Evolutionary conservation across 1,140 invertebrate genomes (phyloP), one percentile per base, ranked within the genome.

Genomic region (Pristionchus pacificus): DNA sequence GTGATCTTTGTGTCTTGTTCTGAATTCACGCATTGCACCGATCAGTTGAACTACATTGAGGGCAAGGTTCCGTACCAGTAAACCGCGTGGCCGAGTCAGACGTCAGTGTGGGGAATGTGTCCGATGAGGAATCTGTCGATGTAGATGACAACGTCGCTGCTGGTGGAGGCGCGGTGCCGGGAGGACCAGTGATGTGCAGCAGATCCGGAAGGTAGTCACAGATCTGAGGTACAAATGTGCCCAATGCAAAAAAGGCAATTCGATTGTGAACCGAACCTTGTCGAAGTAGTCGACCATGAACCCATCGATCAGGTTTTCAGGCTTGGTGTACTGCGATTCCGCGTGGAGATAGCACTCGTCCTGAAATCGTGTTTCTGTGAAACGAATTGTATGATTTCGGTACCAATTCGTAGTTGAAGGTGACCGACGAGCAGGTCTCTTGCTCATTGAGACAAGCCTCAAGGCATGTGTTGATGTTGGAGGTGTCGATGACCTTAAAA

Each of bases 271-370:
- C n/a, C 81, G 83, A 25, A 83, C 71, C 77, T 82, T 82, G 66
- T 82, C 80, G 58, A 79, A 82, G 65, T 82, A 82, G 59, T 82
- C 81, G 27, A 75, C 77, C 28, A 69, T 67, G n/a, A 68, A 72
- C 15, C 72, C 70, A n/a, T 68, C 38, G 25, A 71, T 28, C 55
- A 83, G 83, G 10, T 79, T 67, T 32, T 80, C 71, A n/a, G 79
- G 77, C 57, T 80, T 60, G 3, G 78, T 76, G 63, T 77, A 78
- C 60, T 82, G 77, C 57, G 70, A 78, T 27, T 77, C 71, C 31
- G 76, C 77, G 30, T 79, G 80, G 2, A 82, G 68, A 38, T 82
- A 67, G 72, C 80, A 82, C 72, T 82, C 77, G 60, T 79, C 77
- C 77, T 79, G 55, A 71, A 82, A 59, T 25, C 49, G 32, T 15